A percentile compares a stretch with the other conserved stretches of the same genome.
Conservation (phyloP, 2,888 invertebrate species). For the Xylota segnis region DNA sequence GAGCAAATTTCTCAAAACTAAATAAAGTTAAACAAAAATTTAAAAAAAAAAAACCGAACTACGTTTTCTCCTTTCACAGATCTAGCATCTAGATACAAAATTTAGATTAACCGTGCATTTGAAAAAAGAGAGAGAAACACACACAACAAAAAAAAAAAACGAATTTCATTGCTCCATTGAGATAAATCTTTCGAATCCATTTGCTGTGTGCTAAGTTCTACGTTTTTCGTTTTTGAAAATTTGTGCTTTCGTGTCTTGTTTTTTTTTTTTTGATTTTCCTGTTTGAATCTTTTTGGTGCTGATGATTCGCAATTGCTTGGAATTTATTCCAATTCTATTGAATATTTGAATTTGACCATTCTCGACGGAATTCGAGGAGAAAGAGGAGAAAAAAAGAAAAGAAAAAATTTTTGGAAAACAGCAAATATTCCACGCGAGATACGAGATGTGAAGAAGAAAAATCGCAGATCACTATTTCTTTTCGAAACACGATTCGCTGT, state of each 20-base stretch:
- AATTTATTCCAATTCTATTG: slow-evolving; percentile 49
- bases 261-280: slow-evolving; percentile 18
- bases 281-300: slow-evolving; percentile 18
- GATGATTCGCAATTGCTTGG: slow-evolving; percentile 34
- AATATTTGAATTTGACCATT: slow-evolving; percentile 38
- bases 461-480: slow-evolving; percentile 35
- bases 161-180: slow-evolving; percentile 20
- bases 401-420: slow-evolving; percentile 27
- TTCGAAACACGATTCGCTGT: slow-evolving; percentile 18
- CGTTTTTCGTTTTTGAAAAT: slow-evolving; percentile 35
- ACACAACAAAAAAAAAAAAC: slow-evolving; percentile 19
- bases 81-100: slow-evolving; percentile 40
- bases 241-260: slow-evolving; percentile 58
- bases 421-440: slow-evolving; percentile 47
- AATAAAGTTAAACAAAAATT: not conserved
- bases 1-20: not conserved
- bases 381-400: slow-evolving; percentile 12
- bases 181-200: slow-evolving; percentile 44
- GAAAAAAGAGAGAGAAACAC: slow-evolving; percentile 12
- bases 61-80: not conserved
- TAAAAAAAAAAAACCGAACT: slow-evolving; percentile 1
- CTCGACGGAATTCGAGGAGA: not conserved
- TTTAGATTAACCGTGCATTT: slow-evolving; percentile 37
- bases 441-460: slow-evolving; percentile 42
- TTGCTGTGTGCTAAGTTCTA: slow-evolving; percentile 25